Evolutionary conservation across 2,797 vertebrate species (phyloP), one percentile per base, ranked within the genome.

Genomic region (Phoeniculus purpureus): DNA sequence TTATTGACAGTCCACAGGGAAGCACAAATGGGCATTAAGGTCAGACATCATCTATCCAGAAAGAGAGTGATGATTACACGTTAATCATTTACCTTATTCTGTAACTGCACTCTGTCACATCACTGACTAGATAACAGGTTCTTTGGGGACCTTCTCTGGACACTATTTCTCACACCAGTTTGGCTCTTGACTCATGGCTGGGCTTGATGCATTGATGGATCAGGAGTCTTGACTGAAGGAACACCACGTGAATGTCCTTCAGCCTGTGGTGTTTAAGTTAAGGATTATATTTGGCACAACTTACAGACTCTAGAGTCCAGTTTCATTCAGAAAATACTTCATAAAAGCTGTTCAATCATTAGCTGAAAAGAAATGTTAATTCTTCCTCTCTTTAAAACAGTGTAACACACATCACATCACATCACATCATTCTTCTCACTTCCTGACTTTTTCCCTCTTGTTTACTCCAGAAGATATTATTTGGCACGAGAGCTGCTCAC

Each of bases 401-500:
- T n/a, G 32, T 32, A 29, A 23, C 13, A 12, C 19, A 21, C 16
- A 12, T 37, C 37, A 37, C 37, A 37, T 37, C 37, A 16, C 22
- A 32, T 21, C 25, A n/a, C 12, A 43, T 27, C 21, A 20, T 51
- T 45, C 10, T 45, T 70, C n/a, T 45, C 12, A n/a, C 14, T 56
- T 51, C 7, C 5, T 37, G 22, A 1, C 1, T 7, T 51, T 34
- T 62, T n/a, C 3, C 14, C 19, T 2, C 56, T 9, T 55, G 12
- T 10, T 51, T 56, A 27, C 26, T 27, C 5, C 25, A 11, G 29
- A n/a, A 74, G 20, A 61, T 75, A 25, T 10, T 17, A 17, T 43
- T 70, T 58, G 12, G 15, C 56, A 9, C 21, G n/a, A 58, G 37
- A 66, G 13, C 26, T 27, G 9, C 32, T 48, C 0, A 1, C 21